Conservation (phyloP, 2,888 invertebrate genomes). For the Epinotia ramella region DNA sequence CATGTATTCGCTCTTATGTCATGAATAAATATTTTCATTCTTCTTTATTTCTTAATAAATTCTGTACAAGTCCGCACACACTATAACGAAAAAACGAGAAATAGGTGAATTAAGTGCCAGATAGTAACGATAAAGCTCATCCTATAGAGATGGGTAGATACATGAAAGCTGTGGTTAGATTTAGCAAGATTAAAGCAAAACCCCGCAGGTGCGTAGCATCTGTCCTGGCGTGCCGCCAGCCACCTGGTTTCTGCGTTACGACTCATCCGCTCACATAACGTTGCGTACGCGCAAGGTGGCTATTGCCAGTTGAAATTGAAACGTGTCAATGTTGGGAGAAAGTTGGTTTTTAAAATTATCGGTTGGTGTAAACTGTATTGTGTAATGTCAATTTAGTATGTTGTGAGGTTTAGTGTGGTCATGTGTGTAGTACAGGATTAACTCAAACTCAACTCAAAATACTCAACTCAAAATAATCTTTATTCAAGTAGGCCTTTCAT, state of each 20-base stretch:
- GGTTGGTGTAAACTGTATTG: background rate
- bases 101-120: background rate
- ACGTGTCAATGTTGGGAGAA: background rate
- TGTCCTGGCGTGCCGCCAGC: slow-evolving; percentile 35
- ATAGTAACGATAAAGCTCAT: background rate
- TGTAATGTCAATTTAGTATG: too few species aligned
- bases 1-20: too few species aligned
- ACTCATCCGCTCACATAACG: slow-evolving; percentile 28
- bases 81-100: background rate
- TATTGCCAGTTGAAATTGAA: background rate
- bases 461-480: too few species aligned
- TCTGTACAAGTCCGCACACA: too few species aligned
- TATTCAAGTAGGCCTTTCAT: too few species aligned
- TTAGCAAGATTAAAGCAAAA: slow-evolving; percentile 16
- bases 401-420: background rate
- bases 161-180: slow-evolving; percentile 22
- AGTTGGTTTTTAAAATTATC: background rate
- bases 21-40: too few species aligned
- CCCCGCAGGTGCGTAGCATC: slow-evolving; percentile 30
- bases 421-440: background rate
- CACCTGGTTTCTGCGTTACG: slow-evolving; percentile 30
- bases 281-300: slow-evolving; percentile 13
- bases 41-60: too few species aligned
- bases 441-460: too few species aligned
- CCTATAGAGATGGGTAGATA: background rate